A percentile compares a stretch with the other conserved stretches of the same genome.
phyloP scores from a whole-genome alignment of 2,888 invertebrate genomes.

The Incurvaria masculella region DNA sequence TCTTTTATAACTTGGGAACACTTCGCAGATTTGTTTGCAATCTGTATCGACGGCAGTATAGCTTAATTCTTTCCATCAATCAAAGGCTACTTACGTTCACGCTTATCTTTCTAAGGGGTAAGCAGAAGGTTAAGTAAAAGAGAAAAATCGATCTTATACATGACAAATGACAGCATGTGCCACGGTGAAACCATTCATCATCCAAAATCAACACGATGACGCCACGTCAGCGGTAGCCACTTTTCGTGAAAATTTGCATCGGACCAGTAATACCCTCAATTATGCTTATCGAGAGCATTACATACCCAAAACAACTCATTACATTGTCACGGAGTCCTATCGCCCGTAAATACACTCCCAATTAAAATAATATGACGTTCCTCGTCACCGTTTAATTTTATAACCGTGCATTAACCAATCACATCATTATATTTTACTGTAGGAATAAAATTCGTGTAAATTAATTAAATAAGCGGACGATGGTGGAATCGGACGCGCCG shows the following conservation, averaged over 20 bases:
- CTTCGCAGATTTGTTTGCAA: no score
- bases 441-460: conserved; percentile 15
- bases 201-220: neutral
- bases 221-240: no score
- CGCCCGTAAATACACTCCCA: neutral
- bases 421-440: conserved; percentile 14
- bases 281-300: neutral
- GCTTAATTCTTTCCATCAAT: no score
- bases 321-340: neutral
- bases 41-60: no score
- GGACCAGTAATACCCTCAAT: neutral
- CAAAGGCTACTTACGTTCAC: no score
- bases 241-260: neutral
- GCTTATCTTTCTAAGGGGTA: no score
- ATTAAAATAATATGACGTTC: neutral
- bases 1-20: no score
- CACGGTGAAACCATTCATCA: neutral
- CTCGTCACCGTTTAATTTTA: neutral
- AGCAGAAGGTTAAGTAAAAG: no score
- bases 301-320: neutral
- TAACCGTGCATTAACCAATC: conserved; percentile 19
- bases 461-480: neutral
- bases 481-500: neutral
- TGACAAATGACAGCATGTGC: neutral
- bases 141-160: neutral